Evolutionary conservation across 2,797 vertebrate species (phyloP).

Genomic region (Chaetophractus vellerosus): DNA sequence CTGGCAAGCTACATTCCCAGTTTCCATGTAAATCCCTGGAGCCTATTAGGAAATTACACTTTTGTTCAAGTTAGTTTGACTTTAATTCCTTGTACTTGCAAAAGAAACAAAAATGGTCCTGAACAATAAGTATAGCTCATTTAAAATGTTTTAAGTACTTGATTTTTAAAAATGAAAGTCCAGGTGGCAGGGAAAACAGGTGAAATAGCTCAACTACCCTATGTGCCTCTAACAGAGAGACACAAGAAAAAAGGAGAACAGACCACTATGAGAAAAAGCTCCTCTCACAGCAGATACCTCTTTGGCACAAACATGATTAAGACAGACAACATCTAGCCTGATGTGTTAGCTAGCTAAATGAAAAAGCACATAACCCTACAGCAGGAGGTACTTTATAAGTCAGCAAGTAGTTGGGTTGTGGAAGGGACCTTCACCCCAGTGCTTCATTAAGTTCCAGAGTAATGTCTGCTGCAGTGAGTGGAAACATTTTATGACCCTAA

Average conservation of each 20-base stretch:
- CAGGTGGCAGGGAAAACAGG: not conserved
- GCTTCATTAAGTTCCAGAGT: not conserved
- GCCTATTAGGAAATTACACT: not conserved
- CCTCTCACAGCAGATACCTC: not conserved
- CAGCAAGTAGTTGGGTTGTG: not conserved
- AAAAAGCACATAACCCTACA: not conserved
- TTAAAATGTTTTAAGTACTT: not conserved
- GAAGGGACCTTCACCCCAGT: not conserved
- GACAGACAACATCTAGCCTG: not conserved
- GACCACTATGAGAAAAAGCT: not conserved
- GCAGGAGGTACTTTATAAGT: not conserved
- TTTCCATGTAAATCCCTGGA: not conserved
- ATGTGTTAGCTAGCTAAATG: not conserved
- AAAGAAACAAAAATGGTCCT: not conserved
- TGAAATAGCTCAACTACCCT: not conserved
- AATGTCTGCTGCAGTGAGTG: not conserved
- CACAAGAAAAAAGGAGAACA: not conserved
- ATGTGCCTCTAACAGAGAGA: not conserved
- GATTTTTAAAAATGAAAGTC: constrained; percentile 6
- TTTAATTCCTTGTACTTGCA: not conserved
- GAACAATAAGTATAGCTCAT: not conserved
- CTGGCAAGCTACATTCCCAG: not conserved
- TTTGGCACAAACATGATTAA: not conserved
- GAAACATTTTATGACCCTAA: not conserved
- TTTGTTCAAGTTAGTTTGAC: not conserved